Percentiles rank a stretch among this genome's conserved stretches.
These are phyloP conservation scores for Portunus trituberculatus DNA, from an alignment of 1,140 invertebrate genomes.

Conservation along the genomic window DNA sequence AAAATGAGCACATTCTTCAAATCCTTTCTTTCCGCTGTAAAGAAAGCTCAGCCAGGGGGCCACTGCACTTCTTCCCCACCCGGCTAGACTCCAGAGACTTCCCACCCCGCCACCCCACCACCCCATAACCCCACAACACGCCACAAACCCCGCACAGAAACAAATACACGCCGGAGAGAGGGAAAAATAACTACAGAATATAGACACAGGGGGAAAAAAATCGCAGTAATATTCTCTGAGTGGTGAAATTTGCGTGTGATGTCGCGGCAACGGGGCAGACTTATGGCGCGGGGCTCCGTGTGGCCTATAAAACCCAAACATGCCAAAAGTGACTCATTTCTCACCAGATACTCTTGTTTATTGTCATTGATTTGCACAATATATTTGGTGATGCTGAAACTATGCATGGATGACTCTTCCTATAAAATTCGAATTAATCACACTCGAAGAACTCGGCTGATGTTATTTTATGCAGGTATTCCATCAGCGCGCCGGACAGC, in stretches of 20 bases:
- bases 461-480: slow-evolving; percentile 46
- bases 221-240: slow-evolving; percentile 11
- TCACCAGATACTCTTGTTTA: slow-evolving; percentile 65
- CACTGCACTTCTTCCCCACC: too few species aligned
- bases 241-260: background rate
- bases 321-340: slow-evolving; percentile 70
- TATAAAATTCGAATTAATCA: slow-evolving; percentile 60
- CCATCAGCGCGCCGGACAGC: background rate
- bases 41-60: too few species aligned
- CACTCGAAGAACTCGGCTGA: slow-evolving; percentile 59
- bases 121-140: background rate
- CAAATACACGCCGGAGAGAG: background rate
- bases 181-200: slow-evolving; percentile 1
- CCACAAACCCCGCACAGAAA: background rate
- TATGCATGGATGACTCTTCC: slow-evolving; percentile 60
- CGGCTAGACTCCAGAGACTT: too few species aligned
- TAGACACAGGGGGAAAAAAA: background rate
- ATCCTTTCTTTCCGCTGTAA: too few species aligned
- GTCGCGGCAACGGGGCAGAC: slow-evolving; percentile 40
- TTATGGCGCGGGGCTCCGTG: slow-evolving; percentile 50
- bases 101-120: too few species aligned
- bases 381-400: slow-evolving; percentile 60
- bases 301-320: slow-evolving; percentile 65
- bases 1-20: too few species aligned
- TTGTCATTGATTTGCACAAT: slow-evolving; percentile 68